Base-by-base conservation (phyloP, 2,113 vertebrate species). In the Syrmaticus mikado region DNA sequence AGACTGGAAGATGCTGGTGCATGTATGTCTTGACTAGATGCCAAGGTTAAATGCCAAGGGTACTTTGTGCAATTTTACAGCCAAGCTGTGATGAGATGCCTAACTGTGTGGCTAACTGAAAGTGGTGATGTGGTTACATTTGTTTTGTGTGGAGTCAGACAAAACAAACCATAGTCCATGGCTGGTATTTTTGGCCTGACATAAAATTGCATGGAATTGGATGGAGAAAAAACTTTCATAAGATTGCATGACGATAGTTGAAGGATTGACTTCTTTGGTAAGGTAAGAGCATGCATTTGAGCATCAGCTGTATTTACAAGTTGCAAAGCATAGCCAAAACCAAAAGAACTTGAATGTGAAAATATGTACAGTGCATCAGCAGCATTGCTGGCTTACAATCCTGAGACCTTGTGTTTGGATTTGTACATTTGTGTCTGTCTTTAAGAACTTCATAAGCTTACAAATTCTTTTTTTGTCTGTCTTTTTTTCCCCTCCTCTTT, bases 21-120 rank as follows among this genome's bases (percentile, higher is more conserved):
- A 57, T 8, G 11, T 64, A 60, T 87, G 80, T 89, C 57, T 75
- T 93, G 61, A 90, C 4, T 13, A 75, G 71, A 58, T 91, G 65
- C 87, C 76, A 89, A 94, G 75, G 95, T 96, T 90, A 91, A 96
- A 92, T 97, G 89, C 88, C 92, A 96, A 57, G 60, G 85, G 86
- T 94, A 46, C 73, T 73, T 65, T 13, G 19, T 61, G 38, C 34
- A 64, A 46, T 96, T 96, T 77, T 60, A 10, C 32, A 58, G 77
- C 62, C 92, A 87, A 83, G 62, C 38, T 83, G 67, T 93, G 96
- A 90, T 78, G 36, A 32, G 71, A 78, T 92, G 68, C 64, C 18
- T 50, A 71, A 8, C 52, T 76, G 65, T 1, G 11, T 58, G 57
- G 36, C 43, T 82, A 25, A 28, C 82, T 83, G 72, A 65, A 97